Percentiles rank a stretch among this genome's conserved stretches.
Evolutionary conservation across 2,888 invertebrate genomes (phyloP).

Genomic region (Microctonus brassicae): DNA sequence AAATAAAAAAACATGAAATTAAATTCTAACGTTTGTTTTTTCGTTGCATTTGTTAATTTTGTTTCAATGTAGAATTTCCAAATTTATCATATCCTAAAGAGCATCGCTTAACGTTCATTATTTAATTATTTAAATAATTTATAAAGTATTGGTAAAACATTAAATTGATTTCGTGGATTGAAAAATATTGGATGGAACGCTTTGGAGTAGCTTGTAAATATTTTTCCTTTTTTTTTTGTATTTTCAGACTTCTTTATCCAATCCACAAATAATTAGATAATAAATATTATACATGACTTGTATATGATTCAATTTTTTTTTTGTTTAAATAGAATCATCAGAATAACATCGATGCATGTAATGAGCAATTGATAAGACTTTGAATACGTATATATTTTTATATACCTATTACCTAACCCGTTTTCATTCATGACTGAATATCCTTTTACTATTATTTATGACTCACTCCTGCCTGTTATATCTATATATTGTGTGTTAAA

Average conservation of each 20-base stretch:
- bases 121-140: background rate
- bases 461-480: background rate
- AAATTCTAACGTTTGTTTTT: background rate
- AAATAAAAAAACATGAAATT: background rate
- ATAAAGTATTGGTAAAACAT: background rate
- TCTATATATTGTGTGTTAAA: slow-evolving; percentile 5
- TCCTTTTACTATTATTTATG: background rate
- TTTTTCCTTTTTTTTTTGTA: background rate
- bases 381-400: background rate
- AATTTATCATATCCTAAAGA: background rate
- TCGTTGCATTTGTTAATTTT: background rate
- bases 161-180: background rate
- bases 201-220: slow-evolving; percentile 23
- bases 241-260: background rate
- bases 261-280: background rate
- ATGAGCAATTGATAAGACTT: slow-evolving; percentile 36
- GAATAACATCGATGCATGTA: slow-evolving; percentile 33
- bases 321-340: slow-evolving; percentile 8
- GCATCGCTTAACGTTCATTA: slow-evolving; percentile 3
- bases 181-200: slow-evolving; percentile 30
- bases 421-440: slow-evolving; percentile 8
- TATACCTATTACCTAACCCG: slow-evolving; percentile 16
- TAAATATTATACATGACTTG: background rate
- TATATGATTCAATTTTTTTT: background rate
- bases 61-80: background rate